These are phyloP conservation scores for Chunga burmeisteri DNA, from an alignment of 2,113 vertebrate genomes.

Conservation along the genomic window DNA sequence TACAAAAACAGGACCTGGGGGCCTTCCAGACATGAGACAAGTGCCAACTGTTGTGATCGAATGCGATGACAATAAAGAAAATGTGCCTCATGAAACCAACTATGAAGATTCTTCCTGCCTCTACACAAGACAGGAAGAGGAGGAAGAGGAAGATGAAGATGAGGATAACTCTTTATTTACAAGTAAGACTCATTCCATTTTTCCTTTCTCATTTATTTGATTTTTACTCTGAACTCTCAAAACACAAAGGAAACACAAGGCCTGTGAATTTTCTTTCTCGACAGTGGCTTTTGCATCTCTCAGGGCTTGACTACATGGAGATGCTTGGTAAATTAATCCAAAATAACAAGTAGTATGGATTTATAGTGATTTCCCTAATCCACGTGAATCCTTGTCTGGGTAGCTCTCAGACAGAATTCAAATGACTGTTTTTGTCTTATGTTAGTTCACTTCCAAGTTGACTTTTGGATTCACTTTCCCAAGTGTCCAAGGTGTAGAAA, in stretches of 20 bases:
- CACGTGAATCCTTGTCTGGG: not conserved
- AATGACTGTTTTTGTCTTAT: not conserved
- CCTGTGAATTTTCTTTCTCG: not conserved
- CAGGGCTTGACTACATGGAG: not conserved
- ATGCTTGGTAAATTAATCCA: not conserved
- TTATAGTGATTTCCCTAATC: not conserved
- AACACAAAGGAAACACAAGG: not conserved
- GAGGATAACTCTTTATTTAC: slow-evolving; percentile 88
- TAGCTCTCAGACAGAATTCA: not conserved
- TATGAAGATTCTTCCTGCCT: slow-evolving; percentile 94
- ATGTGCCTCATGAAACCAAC: slow-evolving; percentile 91
- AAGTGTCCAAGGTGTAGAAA: not conserved
- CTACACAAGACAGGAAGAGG: slow-evolving; percentile 89
- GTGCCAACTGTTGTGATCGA: slow-evolving; percentile 94
- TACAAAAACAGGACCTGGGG: slow-evolving; percentile 79
- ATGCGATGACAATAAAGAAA: slow-evolving; percentile 98
- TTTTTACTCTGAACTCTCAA: not conserved
- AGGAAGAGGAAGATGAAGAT: slow-evolving; percentile 89
- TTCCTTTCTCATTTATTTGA: not conserved
- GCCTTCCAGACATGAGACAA: slow-evolving; percentile 88
- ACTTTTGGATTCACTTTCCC: not conserved
- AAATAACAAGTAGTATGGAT: not conserved
- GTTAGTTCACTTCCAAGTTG: not conserved
- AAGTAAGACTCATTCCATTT: slow-evolving; percentile 71
- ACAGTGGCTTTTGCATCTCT: not conserved